These are phyloP conservation scores for Brenthis ino DNA, from an alignment of 2,888 invertebrate species.

Conservation along the genomic window DNA sequence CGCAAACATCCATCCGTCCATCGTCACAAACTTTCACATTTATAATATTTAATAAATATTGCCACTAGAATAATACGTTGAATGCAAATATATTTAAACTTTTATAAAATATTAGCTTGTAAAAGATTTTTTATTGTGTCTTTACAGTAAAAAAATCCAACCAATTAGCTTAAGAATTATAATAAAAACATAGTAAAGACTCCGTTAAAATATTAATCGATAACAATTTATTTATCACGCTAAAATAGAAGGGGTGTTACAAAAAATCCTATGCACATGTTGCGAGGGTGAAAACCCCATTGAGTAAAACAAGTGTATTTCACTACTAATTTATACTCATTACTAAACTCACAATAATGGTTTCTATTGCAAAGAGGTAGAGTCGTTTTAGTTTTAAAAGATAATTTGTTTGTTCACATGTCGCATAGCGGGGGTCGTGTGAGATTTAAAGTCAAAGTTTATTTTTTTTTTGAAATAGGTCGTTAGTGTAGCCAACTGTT, in stretches of 20 bases:
- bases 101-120: too few relatives aligned
- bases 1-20: too few relatives aligned
- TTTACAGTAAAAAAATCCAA: not conserved
- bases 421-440: conserved; percentile 63
- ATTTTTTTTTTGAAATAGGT: conserved; percentile 44
- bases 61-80: too few relatives aligned
- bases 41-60: too few relatives aligned
- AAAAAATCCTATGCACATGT: conserved; percentile 70
- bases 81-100: too few relatives aligned
- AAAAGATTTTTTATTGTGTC: too few relatives aligned
- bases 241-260: conserved; percentile 64
- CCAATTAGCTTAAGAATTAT: not conserved
- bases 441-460: conserved; percentile 56
- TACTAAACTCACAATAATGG: conserved; percentile 39
- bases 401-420: conserved; percentile 72
- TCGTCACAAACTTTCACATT: too few relatives aligned
- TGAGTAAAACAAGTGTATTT: conserved; percentile 66
- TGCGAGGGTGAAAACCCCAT: conserved; percentile 65
- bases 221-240: conserved; percentile 52
- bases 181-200: conserved; percentile 14
- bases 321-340: conserved; percentile 48
- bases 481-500: conserved; percentile 42
- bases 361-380: conserved; percentile 41
- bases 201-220: conserved; percentile 51
- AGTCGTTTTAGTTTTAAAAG: conserved; percentile 24